Conservation (phyloP, 2,888 invertebrate genomes). For the Prosapia bicincta region DNA sequence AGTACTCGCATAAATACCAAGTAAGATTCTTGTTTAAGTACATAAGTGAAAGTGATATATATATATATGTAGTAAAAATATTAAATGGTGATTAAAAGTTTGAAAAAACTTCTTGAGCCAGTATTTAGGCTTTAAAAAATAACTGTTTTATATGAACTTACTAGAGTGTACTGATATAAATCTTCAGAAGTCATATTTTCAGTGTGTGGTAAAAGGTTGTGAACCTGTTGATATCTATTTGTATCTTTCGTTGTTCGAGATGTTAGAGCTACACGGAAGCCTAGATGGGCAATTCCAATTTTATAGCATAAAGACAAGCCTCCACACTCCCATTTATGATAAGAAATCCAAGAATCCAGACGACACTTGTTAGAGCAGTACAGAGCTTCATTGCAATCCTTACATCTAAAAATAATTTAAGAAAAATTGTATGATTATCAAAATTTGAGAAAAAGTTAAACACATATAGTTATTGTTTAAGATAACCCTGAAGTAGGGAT, state of each 20-base stretch:
- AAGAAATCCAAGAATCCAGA: conserved; percentile 50
- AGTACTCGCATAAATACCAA: no score
- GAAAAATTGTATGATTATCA: no score
- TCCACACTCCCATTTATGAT: conserved; percentile 71
- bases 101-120: no score
- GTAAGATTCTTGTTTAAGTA: no score
- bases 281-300: conserved; percentile 75
- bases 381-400: conserved; percentile 58
- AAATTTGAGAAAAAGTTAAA: no score
- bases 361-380: conserved; percentile 68
- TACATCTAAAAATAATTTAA: conserved; percentile 55
- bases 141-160: conserved; percentile 49
- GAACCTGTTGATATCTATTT: conserved; percentile 59
- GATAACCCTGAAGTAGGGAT: no score
- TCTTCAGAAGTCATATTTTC: conserved; percentile 62
- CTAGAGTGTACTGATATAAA: conserved; percentile 66
- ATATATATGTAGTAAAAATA: no score
- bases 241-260: conserved; percentile 48
- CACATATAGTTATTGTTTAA: no score
- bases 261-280: conserved; percentile 62
- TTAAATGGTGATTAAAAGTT: no score
- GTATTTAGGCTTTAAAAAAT: no score
- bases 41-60: no score
- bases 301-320: conserved; percentile 61
- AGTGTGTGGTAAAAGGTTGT: conserved; percentile 69